Evolutionary conservation across 1,140 invertebrate genomes (phyloP).

Genomic region (Bombus pascuorum): DNA sequence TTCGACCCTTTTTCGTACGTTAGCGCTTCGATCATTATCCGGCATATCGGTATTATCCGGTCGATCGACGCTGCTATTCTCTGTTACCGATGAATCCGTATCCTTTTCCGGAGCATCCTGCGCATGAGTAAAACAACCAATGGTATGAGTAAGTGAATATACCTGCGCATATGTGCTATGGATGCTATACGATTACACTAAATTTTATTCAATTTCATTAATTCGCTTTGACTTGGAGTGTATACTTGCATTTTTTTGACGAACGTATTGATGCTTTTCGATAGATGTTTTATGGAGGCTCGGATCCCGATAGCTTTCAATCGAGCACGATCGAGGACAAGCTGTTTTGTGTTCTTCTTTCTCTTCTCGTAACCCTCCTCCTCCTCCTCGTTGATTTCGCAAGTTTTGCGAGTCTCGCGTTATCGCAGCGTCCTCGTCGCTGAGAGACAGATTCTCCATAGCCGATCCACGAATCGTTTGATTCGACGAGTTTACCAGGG

Average conservation of each 20-base stretch:
- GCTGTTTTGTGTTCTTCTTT: conserved; percentile 35
- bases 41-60: conserved; percentile 56
- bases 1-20: conserved; percentile 52
- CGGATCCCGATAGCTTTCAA: conserved; percentile 78
- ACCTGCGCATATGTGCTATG: neutral
- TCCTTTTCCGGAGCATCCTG: conserved; percentile 75
- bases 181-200: neutral
- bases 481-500: conserved; percentile 81
- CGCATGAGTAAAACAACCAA: neutral
- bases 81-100: conserved; percentile 65
- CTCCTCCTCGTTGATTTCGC: neutral
- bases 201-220: neutral
- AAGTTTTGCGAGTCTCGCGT: conserved; percentile 21
- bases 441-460: conserved; percentile 59
- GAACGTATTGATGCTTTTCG: conserved; percentile 64
- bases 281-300: conserved; percentile 78
- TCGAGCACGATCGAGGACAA: neutral
- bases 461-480: conserved; percentile 64
- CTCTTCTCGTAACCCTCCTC: conserved; percentile 18
- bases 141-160: neutral
- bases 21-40: conserved; percentile 74
- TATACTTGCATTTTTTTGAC: conserved; percentile 73
- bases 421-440: conserved; percentile 44
- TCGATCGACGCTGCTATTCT: conserved; percentile 30
- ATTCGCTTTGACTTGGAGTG: neutral